Conservation (phyloP, 2,888 invertebrate species). For the Sinhomidia bicolor region DNA sequence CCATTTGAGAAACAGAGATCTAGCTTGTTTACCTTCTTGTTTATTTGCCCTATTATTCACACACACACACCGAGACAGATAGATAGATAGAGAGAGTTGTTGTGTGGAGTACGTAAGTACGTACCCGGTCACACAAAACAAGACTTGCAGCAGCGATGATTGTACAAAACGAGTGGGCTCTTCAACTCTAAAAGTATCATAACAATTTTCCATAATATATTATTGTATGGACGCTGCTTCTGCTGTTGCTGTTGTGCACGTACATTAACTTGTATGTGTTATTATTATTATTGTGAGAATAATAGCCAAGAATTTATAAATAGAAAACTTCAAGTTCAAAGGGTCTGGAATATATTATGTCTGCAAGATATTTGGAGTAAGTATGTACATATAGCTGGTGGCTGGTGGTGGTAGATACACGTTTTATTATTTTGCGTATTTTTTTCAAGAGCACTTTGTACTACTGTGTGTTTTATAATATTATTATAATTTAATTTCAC, state of each 20-base stretch:
- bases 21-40: slow-evolving; percentile 56
- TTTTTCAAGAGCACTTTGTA: neutral
- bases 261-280: too few species aligned
- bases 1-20: slow-evolving; percentile 50
- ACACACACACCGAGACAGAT: slow-evolving; percentile 42
- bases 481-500: too few species aligned
- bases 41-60: slow-evolving; percentile 70
- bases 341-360: neutral
- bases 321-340: slow-evolving; percentile 6
- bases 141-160: neutral
- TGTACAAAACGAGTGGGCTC: neutral
- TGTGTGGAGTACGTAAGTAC: neutral
- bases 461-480: too few species aligned
- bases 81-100: slow-evolving; percentile 32
- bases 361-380: too few species aligned
- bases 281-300: too few species aligned
- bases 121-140: neutral
- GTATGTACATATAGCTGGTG: too few species aligned
- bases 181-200: neutral
- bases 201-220: slow-evolving; percentile 48
- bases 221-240: too few species aligned
- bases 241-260: too few species aligned
- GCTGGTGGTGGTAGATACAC: too few species aligned
- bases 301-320: slow-evolving; percentile 21
- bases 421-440: neutral